Conservation (phyloP, 2,113 vertebrate genomes). For the Plecotus auritus region DNA sequence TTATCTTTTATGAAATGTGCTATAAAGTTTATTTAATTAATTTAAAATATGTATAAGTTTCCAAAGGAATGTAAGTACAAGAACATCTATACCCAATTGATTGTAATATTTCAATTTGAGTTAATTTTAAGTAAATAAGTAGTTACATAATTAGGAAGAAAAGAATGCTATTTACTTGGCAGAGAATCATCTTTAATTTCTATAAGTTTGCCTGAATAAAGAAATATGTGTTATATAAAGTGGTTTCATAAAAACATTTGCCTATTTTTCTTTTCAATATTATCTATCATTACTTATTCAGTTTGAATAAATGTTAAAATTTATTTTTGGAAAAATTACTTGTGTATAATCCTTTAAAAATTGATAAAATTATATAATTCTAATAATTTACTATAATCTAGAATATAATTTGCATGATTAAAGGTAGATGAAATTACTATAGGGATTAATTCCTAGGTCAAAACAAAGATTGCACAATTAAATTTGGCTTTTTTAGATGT, state of each 20-base stretch:
- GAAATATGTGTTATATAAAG: background rate
- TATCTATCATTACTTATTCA: background rate
- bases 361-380: background rate
- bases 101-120: background rate
- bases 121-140: conserved; percentile 28
- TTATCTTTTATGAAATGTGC: conserved; percentile 12
- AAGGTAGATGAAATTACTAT: background rate
- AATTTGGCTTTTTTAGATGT: background rate
- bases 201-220: background rate
- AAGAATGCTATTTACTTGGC: background rate
- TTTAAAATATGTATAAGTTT: background rate
- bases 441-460: background rate
- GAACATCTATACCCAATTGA: background rate
- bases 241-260: background rate
- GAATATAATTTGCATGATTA: background rate
- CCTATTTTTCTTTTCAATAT: background rate
- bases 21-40: background rate
- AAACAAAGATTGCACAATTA: background rate
- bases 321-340: background rate
- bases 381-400: background rate
- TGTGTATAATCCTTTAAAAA: background rate
- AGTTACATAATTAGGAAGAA: background rate
- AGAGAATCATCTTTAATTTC: background rate
- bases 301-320: background rate
- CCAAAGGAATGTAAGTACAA: background rate